A percentile compares a stretch with the other conserved stretches of the same genome.
These are phyloP conservation scores for Acleris cristana DNA, from an alignment of 2,888 invertebrate genomes.

Conservation along the genomic window DNA sequence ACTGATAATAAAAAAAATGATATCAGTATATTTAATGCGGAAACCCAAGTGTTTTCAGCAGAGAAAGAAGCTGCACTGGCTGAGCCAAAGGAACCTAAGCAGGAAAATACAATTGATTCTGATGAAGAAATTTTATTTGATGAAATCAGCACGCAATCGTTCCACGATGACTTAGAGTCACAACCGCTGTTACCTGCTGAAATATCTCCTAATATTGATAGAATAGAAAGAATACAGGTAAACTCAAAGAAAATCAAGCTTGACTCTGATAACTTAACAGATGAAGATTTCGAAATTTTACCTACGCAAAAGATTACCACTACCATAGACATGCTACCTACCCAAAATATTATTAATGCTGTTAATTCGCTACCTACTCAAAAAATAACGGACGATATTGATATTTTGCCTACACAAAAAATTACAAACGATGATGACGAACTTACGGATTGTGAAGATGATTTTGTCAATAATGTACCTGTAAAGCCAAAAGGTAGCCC, in stretches of 20 bases:
- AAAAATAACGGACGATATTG: constrained; percentile 51
- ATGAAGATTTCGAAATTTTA: constrained; percentile 58
- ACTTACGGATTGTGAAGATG: constrained; percentile 45
- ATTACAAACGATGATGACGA: constrained; percentile 38
- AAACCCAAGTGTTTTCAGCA: constrained; percentile 43
- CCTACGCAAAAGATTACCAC: constrained; percentile 53
- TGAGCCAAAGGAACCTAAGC: constrained; percentile 15
- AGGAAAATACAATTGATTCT: constrained; percentile 50
- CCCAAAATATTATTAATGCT: constrained; percentile 25
- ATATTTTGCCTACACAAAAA: constrained; percentile 54
- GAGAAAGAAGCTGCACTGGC: constrained; percentile 33
- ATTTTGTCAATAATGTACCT: constrained; percentile 28
- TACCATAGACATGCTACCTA: constrained; percentile 29
- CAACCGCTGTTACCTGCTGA: constrained; percentile 59
- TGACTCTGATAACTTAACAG: constrained; percentile 55
- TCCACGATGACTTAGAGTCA: constrained; percentile 60
- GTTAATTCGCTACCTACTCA: constrained; percentile 37
- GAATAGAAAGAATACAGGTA: constrained; percentile 43
- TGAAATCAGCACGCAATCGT: constrained; percentile 56
- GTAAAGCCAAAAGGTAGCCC: constrained; percentile 26
- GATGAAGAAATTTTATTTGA: constrained; percentile 67
- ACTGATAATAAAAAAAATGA: constrained; percentile 58
- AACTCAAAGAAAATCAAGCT: constrained; percentile 40
- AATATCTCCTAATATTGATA: constrained; percentile 28
- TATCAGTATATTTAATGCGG: constrained; percentile 47